Evolutionary conservation across 1,140 invertebrate species (phyloP), one percentile per base, ranked within the genome.

Genomic region (Psilanteris sp.): DNA sequence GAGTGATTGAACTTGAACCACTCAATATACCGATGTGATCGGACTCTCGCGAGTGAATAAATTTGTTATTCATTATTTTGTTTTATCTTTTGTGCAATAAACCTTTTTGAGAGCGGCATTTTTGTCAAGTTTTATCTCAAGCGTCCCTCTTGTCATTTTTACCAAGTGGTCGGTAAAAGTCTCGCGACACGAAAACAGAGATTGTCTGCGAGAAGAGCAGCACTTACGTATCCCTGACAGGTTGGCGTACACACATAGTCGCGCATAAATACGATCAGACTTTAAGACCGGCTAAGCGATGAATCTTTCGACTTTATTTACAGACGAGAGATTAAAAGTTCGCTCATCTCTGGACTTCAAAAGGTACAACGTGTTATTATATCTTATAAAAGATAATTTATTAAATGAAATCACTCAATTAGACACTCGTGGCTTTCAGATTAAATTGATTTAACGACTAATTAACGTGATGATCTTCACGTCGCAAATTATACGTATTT

Each of bases 321-420:
- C 48, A 34, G 44, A 43, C 20, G 57, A 8, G 18, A 66, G 67
- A 78, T 80, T 82, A 81, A 82, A 82, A 82, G 80, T 82, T 81
- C 81, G 79, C 77, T 74, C 74, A 41, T 39, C 46, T 78, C 61
- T 67, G 55, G 27, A 32, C 59, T 74, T 72, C 70, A 77, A 78
- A 77, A 78, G 73, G 74, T 43, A 73, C 62, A 57, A 67, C 57
- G 74, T 70, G 48, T 41, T 66, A 77, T 72, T 74, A 74, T 75
- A 66, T 55, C 43, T 67, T 37, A 57, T 41, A 59, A 32, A 55
- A 20, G 29, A 14, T 14, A 44, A 32, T 36, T 36, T 61, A 24
- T 32, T 34, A 16, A 44, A 57, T 43, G 15, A 32, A 10, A 32
- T 43, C 7, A 18, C 24, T 43, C 52, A 57, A 44, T 59, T 59